Conservation (phyloP, 2,113 vertebrate genomes). For the Callionymus lyra region DNA sequence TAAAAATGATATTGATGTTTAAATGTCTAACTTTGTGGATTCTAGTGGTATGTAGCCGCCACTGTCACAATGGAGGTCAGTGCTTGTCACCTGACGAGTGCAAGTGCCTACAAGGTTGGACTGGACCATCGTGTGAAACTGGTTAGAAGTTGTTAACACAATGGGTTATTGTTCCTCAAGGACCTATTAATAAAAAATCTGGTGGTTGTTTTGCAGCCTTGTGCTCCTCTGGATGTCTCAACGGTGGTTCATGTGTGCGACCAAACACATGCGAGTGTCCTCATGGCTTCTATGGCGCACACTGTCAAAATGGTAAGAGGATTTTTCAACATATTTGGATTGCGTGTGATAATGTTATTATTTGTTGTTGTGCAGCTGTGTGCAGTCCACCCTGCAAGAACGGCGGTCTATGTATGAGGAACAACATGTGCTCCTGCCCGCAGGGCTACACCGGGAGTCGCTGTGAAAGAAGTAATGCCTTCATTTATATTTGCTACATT, state of each 20-base stretch:
- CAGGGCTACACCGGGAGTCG: conserved; percentile 63
- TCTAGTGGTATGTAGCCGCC: conserved; percentile 70
- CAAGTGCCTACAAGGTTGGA: conserved; percentile 64
- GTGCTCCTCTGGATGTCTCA: conserved; percentile 62
- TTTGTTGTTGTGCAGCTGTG: conserved; percentile 50
- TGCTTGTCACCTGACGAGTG: conserved; percentile 70
- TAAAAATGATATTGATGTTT: neutral
- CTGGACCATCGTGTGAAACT: conserved; percentile 68
- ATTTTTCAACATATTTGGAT: neutral
- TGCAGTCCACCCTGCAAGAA: conserved; percentile 76
- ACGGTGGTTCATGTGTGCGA: conserved; percentile 55
- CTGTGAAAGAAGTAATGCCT: conserved; percentile 70
- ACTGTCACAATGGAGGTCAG: conserved; percentile 72
- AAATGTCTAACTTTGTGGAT: neutral
- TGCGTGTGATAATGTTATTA: neutral
- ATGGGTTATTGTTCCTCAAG: neutral
- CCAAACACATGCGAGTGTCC: conserved; percentile 56
- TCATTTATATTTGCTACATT: too few species aligned
- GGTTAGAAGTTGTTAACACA: conserved; percentile 40
- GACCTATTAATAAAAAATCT: neutral
- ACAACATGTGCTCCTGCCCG: conserved; percentile 65
- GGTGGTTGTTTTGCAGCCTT: conserved; percentile 37
- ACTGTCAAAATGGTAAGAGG: conserved; percentile 65
- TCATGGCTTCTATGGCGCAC: conserved; percentile 58
- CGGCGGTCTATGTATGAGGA: conserved; percentile 64